phyloP scores from a whole-genome alignment of 2,888 invertebrate genomes.

The Biston betularia region DNA sequence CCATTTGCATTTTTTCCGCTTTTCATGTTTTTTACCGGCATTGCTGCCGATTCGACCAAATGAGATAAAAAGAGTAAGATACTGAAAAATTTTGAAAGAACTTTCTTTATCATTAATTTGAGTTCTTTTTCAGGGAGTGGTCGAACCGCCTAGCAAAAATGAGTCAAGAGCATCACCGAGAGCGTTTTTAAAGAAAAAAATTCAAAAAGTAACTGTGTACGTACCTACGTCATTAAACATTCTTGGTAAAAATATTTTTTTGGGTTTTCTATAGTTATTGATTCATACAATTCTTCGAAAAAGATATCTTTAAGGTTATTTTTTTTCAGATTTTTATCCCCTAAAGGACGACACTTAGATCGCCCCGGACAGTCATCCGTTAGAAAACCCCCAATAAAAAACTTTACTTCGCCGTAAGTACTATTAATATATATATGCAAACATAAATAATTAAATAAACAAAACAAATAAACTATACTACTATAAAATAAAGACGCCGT shows the following conservation, averaged over 20 bases:
- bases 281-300: too few species aligned
- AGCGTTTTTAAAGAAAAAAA: constrained; percentile 28
- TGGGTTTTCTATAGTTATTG: too few species aligned
- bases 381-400: constrained; percentile 43
- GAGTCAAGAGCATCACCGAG: not conserved
- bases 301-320: not conserved
- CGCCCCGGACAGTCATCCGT: constrained; percentile 42
- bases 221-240: constrained; percentile 20
- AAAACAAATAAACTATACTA: too few species aligned
- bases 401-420: constrained; percentile 52
- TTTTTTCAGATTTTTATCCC: constrained; percentile 52
- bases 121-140: constrained; percentile 26
- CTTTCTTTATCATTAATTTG: not conserved
- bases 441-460: not conserved
- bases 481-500: too few species aligned
- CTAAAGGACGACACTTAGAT: constrained; percentile 51
- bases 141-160: constrained; percentile 5
- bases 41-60: too few species aligned
- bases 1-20: too few species aligned
- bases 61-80: too few species aligned
- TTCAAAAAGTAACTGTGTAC: constrained; percentile 42
- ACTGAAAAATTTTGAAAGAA: not conserved
- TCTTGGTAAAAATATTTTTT: too few species aligned
- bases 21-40: too few species aligned
- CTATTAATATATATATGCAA: not conserved